phyloP scores from a whole-genome alignment of 1,140 invertebrate species.

The Tenebrio molitor region DNA sequence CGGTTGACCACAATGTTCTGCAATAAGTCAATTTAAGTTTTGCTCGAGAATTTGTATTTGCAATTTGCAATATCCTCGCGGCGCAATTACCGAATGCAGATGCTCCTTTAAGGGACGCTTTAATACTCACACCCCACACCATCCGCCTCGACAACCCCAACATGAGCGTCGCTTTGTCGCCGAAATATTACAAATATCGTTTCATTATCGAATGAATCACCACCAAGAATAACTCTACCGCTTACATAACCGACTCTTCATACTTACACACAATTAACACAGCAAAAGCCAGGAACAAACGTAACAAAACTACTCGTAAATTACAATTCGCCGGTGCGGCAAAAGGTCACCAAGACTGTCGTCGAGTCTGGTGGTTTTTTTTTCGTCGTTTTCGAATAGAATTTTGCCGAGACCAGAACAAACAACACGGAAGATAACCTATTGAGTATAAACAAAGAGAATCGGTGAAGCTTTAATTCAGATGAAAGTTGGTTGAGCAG shows the following conservation, averaged over 20 bases:
- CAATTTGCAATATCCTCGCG: neutral
- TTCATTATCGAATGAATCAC: neutral
- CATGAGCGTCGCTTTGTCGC: neutral
- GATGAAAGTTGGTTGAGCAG: neutral
- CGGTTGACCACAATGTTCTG: conserved; percentile 13
- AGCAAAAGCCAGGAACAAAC: too few species aligned
- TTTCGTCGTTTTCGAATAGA: too few species aligned
- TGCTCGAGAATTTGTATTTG: neutral
- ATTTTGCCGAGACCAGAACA: neutral
- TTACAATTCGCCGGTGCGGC: too few species aligned
- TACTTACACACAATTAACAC: too few species aligned
- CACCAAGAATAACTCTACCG: neutral
- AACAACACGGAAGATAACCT: conserved; percentile 4
- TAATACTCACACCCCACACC: neutral
- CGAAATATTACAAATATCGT: neutral
- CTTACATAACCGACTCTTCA: too few species aligned
- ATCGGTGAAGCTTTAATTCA: conserved; percentile 7
- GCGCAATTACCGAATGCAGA: neutral
- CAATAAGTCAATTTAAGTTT: conserved; percentile 32
- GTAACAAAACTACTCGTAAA: too few species aligned
- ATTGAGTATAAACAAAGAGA: neutral
- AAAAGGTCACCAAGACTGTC: too few species aligned
- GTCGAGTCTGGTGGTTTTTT: too few species aligned
- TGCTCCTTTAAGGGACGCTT: neutral
- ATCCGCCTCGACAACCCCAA: neutral